These are phyloP conservation scores for Hylyphantes graminicola DNA, from an alignment of 1,140 invertebrate species.

Conservation along the genomic window DNA sequence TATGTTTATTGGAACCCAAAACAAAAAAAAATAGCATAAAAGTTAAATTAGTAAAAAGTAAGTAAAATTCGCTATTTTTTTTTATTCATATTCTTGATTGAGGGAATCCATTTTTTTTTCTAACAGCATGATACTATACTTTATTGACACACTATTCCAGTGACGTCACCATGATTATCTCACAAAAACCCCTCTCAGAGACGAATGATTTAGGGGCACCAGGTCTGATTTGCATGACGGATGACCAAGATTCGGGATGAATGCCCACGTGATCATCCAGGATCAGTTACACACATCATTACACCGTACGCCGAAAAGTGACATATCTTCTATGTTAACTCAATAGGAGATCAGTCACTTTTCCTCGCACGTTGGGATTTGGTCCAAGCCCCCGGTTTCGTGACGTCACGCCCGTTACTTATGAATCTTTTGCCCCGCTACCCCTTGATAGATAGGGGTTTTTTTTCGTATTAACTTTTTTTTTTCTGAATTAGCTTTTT, in stretches of 20 bases:
- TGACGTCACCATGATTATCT: neutral
- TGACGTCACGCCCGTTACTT: conserved; percentile 46
- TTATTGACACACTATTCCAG: too few relatives aligned
- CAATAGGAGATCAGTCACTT: too few relatives aligned
- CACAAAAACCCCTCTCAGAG: neutral
- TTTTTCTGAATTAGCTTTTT: neutral
- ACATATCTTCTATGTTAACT: too few relatives aligned
- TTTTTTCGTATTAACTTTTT: neutral
- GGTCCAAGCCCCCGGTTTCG: conserved; percentile 1
- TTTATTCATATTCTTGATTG: too few relatives aligned
- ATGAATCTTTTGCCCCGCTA: neutral
- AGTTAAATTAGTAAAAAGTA: too few relatives aligned
- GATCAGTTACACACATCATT: conserved; percentile 40
- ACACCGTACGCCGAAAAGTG: too few relatives aligned
- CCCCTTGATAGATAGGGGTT: neutral
- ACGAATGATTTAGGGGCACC: conserved; percentile 9
- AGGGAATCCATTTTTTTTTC: too few relatives aligned
- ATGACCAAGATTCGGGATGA: conserved; percentile 17
- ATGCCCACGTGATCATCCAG: conserved; percentile 25
- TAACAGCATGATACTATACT: too few relatives aligned
- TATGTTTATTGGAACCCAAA: too few relatives aligned
- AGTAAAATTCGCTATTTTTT: too few relatives aligned
- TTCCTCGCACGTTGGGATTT: neutral
- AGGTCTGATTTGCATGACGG: conserved; percentile 16
- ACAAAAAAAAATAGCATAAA: too few relatives aligned